Percentiles rank a stretch among this genome's conserved stretches.
Conservation (phyloP, 2,797 vertebrate genomes). For the Rhabdophis nuchalis region DNA sequence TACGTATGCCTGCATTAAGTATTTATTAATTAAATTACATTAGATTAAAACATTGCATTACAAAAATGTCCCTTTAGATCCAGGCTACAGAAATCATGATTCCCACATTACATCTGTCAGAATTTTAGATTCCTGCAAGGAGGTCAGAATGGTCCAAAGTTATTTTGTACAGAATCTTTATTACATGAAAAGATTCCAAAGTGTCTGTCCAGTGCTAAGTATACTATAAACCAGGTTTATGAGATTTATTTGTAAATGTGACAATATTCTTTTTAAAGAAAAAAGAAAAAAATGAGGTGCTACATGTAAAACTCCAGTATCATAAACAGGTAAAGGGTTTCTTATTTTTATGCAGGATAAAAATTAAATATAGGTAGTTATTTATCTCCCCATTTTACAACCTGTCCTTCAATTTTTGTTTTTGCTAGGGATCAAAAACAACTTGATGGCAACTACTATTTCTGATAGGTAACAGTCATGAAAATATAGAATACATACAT, state of each 20-base stretch:
- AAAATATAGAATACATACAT: not conserved
- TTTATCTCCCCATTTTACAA: not conserved
- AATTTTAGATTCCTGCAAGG: not conserved
- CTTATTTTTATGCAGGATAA: not conserved
- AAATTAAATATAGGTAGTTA: not conserved
- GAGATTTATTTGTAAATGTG: not conserved
- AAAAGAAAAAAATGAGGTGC: not conserved
- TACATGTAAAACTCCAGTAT: not conserved
- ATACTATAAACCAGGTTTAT: not conserved
- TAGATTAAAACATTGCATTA: conserved; percentile 7
- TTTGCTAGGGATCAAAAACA: not conserved
- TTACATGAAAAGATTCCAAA: not conserved
- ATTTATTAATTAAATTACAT: too few relatives aligned
- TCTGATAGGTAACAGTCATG: not conserved
- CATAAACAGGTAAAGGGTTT: not conserved
- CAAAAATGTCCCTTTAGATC: not conserved
- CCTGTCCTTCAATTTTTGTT: not conserved
- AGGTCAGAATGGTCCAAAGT: not conserved
- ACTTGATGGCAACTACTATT: not conserved
- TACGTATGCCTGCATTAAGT: not conserved
- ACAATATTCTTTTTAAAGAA: not conserved
- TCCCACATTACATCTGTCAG: not conserved
- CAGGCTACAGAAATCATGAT: not conserved
- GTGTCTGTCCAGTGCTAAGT: not conserved
- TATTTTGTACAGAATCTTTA: not conserved